Base-by-base conservation (phyloP, 2,113 vertebrate species). In the Pholis gunnellus region DNA sequence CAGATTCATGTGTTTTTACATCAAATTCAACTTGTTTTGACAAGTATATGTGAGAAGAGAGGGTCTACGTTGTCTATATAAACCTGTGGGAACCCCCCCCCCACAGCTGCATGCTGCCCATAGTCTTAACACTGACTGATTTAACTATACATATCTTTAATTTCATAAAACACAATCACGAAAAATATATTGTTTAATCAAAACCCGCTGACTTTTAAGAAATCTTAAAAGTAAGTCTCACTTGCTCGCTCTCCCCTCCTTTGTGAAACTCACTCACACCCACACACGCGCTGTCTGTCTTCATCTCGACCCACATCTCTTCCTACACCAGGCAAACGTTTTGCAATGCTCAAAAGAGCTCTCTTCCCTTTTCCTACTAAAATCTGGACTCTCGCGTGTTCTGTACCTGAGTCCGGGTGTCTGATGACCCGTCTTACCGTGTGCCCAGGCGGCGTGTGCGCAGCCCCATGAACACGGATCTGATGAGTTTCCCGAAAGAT, bases 391-490 rank as follows among this genome's bases (percentile, higher is more conserved):
- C 9, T 73, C 17, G 38, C 31, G 9, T 56, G 15, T 27, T 73
- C 22, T 14, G 9, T 17, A 66, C 5, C 2, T 56, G 14, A 27
- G 65, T 75, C 36, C 79, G 38, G 40, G 36, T 48, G 44, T 42
- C 9, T 40, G 44, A 52, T 10, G 27, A 50, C 50, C 17, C 1
- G 15, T 75, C 83, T 93, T 90, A 97, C 97, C 97, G 95, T 78
- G 97, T 98, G 82, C 97, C 97, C 4, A 98, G 95, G 9, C 97
- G 95, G 1, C 97, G 95, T 1, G 97, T 98, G 34, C 97, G 96
- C 72, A 98, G 94, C 54, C 97, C 97, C 97, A 98, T 97, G 91
- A 98, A 98, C 69, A 98, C 97, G 0, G 97, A 98, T 83, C 97
- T 94, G 85, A 98, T 98, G 74, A 98, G 96, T 79, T 98, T 98